phyloP scores from a whole-genome alignment of 2,888 invertebrate species.

The Crematogaster levior region DNA sequence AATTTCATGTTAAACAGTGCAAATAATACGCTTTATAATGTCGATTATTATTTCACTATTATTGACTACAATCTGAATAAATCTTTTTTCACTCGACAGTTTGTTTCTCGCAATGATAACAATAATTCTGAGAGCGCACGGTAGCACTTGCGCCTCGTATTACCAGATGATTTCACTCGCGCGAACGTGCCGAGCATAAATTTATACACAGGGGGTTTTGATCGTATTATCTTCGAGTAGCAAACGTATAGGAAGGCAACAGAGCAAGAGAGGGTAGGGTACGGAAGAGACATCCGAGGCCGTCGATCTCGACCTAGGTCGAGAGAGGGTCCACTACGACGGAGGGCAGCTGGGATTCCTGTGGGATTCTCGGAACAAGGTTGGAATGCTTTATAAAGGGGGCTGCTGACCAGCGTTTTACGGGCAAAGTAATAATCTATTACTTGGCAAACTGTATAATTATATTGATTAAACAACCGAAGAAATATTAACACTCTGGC shows the following conservation, averaged over 20 bases:
- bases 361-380: conserved; percentile 81
- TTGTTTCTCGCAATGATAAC: conserved; percentile 8
- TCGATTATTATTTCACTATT: neutral
- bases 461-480: conserved; percentile 72
- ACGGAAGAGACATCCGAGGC: conserved; percentile 60
- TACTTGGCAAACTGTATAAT: conserved; percentile 79
- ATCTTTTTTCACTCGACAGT: neutral
- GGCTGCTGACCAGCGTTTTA: conserved; percentile 80
- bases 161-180: conserved; percentile 51
- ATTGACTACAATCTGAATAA: neutral
- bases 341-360: conserved; percentile 78
- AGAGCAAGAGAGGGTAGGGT: conserved; percentile 54
- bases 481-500: neutral
- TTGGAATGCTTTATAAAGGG: conserved; percentile 82
- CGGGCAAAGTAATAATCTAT: conserved; percentile 79
- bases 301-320: conserved; percentile 60
- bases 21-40: neutral
- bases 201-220: conserved; percentile 48
- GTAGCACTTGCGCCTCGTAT: conserved; percentile 34
- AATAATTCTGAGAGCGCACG: conserved; percentile 17
- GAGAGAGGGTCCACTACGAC: conserved; percentile 70
- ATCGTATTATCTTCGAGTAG: conserved; percentile 57
- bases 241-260: conserved; percentile 54
- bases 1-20: neutral
- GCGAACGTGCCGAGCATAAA: conserved; percentile 54